These are phyloP conservation scores for Eupristina koningsbergeri DNA, from an alignment of 1,140 invertebrate species.

Conservation along the genomic window DNA sequence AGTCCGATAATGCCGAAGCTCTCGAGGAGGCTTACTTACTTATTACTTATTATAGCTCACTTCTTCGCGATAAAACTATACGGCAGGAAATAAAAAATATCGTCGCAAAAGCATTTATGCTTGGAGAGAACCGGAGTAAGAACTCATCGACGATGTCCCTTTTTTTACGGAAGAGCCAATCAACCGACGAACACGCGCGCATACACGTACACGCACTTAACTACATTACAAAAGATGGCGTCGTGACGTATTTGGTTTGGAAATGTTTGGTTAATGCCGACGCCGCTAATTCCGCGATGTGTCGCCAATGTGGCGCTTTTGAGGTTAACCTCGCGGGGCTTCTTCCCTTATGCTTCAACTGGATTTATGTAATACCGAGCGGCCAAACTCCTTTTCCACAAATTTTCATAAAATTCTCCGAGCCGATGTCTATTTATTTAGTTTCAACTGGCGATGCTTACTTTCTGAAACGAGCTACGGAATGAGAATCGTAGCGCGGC, in stretches of 20 bases:
- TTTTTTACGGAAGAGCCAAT: constrained; percentile 19
- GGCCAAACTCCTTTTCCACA: too few species aligned
- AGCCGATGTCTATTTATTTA: not conserved
- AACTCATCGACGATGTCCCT: constrained; percentile 13
- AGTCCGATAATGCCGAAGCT: not conserved
- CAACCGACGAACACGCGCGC: constrained; percentile 7
- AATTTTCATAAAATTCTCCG: too few species aligned
- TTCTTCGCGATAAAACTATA: constrained; percentile 8
- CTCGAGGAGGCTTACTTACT: too few species aligned
- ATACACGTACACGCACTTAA: constrained; percentile 8
- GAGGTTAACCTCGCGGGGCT: not conserved
- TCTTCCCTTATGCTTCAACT: not conserved
- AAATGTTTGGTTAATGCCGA: constrained; percentile 17
- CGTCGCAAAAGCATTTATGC: not conserved
- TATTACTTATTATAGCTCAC: not conserved
- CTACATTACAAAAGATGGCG: constrained; percentile 28
- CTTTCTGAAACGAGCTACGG: constrained; percentile 4
- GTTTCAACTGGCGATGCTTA: not conserved
- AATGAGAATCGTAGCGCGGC: not conserved
- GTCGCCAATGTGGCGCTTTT: constrained; percentile 10
- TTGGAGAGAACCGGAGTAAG: not conserved
- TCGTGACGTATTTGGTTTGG: constrained; percentile 16
- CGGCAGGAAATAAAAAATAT: not conserved
- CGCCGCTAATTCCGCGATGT: not conserved
- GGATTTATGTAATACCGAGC: not conserved